Base-by-base conservation (phyloP, 2,113 vertebrate species). In the Corythoichthys haematopterus region DNA sequence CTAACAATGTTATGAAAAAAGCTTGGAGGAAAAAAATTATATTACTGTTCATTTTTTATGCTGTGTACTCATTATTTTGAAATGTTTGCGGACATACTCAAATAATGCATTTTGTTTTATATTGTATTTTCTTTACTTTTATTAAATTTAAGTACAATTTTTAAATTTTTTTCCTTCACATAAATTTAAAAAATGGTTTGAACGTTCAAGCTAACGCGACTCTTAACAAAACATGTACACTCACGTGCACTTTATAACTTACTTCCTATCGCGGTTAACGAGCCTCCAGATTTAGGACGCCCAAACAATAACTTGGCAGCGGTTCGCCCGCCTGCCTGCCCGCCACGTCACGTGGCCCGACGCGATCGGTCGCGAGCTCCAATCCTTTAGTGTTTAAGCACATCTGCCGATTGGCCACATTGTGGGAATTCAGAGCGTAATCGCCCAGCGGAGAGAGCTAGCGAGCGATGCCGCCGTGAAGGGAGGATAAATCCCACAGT, bases 391-490 rank as follows among this genome's bases (percentile, higher is more conserved):
- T 20, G 58, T 72, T 81, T 73, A 79, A 82, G 74, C 68, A 81
- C 84, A 85, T 84, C 78, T 83, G 80, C 79, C 84, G 84, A 84
- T 85, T 83, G 84, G 74, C 81, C 72, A 55, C 84, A 82, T 70
- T 35, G 63, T 76, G 81, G 84, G 84, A 87, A 85, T 88, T 74
- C 72, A 68, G 61, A 69, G 47, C 71, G 79, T 80, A 84, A 85
- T 85, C 76, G 77, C 73, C 66, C 65, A 13, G 69, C 64, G 80
- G 62, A 66, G 61, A 76, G 46, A n/a, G 50, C 16, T 10, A 12
- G 28, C 52, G 52, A 55, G 28, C 52, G 52, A 6, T 6, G 35
- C 12, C 4, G 55, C 13, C 28, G 79, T 76, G 80, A 71, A 70
- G 78, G 74, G 80, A 80, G 40, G 64, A 74, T 82, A 80, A 87